These are phyloP conservation scores for Theonella swinhoei DNA, from an alignment of 37 sponge, comb jelly and placozoan genomes.

Conservation along the genomic window DNA sequence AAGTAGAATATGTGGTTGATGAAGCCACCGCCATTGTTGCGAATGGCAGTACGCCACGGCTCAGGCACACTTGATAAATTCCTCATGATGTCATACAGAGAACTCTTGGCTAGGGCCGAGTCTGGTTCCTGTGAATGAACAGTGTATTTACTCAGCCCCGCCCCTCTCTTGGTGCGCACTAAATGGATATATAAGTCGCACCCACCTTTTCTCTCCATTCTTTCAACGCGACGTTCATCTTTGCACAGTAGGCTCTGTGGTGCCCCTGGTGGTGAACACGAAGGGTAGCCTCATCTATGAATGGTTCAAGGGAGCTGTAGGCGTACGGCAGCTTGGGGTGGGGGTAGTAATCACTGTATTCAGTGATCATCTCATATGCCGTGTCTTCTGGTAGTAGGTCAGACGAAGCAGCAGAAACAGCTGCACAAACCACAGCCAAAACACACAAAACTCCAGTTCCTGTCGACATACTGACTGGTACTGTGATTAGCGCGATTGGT, in stretches of 20 bases:
- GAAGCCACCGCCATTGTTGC: conserved; percentile 82
- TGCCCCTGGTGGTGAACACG: conserved; percentile 78
- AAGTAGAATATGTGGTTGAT: conserved; percentile 85
- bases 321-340: conserved; percentile 71
- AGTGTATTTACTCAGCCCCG: conserved; percentile 3
- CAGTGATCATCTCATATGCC: conserved; percentile 13
- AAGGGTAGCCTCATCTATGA: conserved; percentile 67
- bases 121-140: not conserved
- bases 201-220: conserved; percentile 74
- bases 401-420: not conserved
- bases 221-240: conserved; percentile 66
- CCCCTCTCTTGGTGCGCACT: conserved; percentile 2
- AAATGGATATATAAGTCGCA: too few species aligned
- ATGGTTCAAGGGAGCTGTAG: conserved; percentile 75
- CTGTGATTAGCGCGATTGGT: too few species aligned
- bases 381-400: not conserved
- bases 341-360: conserved; percentile 15
- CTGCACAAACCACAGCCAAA: not conserved
- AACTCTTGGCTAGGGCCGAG: conserved; percentile 28
- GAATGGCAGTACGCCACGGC: conserved; percentile 49
- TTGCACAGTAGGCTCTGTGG: conserved; percentile 74
- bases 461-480: not conserved
- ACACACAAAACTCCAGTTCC: not conserved
- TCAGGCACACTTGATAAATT: conserved; percentile 56
- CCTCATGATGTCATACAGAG: conserved; percentile 60